These are phyloP conservation scores for Cancer borealis DNA, from an alignment of 2,888 invertebrate genomes.

Conservation along the genomic window DNA sequence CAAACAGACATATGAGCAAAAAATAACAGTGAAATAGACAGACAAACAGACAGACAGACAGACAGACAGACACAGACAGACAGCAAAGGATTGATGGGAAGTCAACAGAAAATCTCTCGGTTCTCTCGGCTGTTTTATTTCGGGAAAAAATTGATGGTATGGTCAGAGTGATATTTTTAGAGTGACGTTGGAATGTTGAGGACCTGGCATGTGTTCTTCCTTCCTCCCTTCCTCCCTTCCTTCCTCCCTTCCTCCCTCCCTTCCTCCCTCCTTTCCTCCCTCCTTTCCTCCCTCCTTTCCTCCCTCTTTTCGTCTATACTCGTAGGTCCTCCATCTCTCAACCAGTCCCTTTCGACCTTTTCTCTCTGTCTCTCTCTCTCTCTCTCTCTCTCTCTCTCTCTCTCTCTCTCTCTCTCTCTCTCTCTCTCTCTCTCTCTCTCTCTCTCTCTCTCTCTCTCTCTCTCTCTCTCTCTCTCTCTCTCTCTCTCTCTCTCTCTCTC, in stretches of 20 bases:
- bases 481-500: no score
- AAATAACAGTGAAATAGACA: no score
- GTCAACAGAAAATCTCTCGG: no score
- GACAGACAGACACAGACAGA: neutral
- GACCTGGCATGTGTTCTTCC: neutral
- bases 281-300: neutral
- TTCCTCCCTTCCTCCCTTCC: neutral
- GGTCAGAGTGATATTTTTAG: slow-evolving; percentile 28
- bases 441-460: no score
- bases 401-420: no score
- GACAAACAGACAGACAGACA: no score
- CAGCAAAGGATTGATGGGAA: neutral
- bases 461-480: no score
- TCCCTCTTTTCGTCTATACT: neutral
- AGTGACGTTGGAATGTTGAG: slow-evolving; percentile 29
- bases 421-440: no score
- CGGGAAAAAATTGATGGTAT: neutral
- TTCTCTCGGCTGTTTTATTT: neutral
- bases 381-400: no score
- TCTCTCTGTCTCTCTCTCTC: neutral
- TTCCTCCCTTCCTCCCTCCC: neutral
- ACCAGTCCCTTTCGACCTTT: neutral
- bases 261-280: neutral
- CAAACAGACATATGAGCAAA: no score
- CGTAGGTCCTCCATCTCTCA: neutral